A percentile compares a stretch with the other conserved stretches of the same genome.
phyloP scores from a whole-genome alignment of 2,888 invertebrate genomes.

The Alentia gelatinosa region DNA sequence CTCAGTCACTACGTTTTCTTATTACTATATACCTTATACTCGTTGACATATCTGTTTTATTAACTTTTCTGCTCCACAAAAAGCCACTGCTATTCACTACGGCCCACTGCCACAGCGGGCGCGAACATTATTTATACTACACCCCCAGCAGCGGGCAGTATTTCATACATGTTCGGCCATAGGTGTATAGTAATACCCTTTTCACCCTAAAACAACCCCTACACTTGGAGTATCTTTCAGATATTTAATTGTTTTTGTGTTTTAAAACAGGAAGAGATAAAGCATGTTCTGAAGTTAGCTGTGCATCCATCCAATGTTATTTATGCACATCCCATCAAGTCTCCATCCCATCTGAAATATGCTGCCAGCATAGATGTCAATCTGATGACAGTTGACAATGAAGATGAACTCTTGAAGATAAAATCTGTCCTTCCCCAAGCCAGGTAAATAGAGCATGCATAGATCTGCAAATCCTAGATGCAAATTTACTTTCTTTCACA shows the following conservation, averaged over 20 bases:
- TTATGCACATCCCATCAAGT: background rate
- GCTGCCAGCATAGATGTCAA: background rate
- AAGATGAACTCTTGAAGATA: background rate
- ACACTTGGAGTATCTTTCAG: background rate
- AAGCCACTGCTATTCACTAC: background rate
- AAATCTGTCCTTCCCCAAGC: background rate
- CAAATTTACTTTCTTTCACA: too few species aligned
- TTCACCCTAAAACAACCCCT: too few species aligned
- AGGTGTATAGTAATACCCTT: background rate
- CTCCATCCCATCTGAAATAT: background rate
- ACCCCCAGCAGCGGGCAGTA: background rate
- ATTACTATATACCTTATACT: too few species aligned
- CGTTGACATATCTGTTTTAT: too few species aligned
- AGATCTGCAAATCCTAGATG: background rate
- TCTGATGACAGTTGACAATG: background rate
- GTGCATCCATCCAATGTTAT: background rate
- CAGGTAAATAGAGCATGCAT: background rate
- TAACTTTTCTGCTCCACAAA: background rate
- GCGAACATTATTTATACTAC: background rate
- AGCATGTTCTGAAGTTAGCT: background rate
- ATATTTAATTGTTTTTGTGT: background rate
- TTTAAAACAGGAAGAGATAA: background rate
- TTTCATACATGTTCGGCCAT: background rate
- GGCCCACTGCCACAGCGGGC: background rate
- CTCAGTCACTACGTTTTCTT: too few species aligned